These are phyloP conservation scores for Sebastes kiyomatsui DNA, from an alignment of 2,797 vertebrate genomes.

Conservation along the genomic window DNA sequence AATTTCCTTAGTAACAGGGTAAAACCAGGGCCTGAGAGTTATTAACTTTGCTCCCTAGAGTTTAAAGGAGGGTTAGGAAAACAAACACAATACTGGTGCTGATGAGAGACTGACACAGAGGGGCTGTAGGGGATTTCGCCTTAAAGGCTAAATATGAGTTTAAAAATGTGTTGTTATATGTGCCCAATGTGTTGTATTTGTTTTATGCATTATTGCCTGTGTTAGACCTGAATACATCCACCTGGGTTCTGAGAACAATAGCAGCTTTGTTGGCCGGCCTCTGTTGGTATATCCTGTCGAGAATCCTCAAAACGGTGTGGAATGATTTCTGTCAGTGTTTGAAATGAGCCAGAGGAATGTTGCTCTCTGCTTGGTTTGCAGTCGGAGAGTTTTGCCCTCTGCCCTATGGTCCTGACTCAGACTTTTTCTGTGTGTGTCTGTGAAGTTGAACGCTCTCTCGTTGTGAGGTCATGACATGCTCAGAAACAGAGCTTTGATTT, in stretches of 20 bases:
- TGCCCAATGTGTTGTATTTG: no score
- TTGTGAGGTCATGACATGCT: not conserved
- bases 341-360: conserved; percentile 74
- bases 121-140: not conserved
- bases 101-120: conserved; percentile 1
- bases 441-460: conserved; percentile 16
- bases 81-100: conserved; percentile 25
- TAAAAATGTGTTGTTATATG: not conserved
- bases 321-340: conserved; percentile 74
- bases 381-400: conserved; percentile 61
- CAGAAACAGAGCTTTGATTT: not conserved
- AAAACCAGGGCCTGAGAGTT: conserved; percentile 20
- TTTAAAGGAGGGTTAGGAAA: conserved; percentile 59
- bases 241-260: conserved; percentile 45
- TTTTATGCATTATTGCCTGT: not conserved
- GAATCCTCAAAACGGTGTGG: conserved; percentile 78
- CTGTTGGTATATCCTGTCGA: conserved; percentile 59
- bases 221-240: not conserved
- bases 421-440: conserved; percentile 48
- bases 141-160: not conserved
- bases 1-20: conserved; percentile 44
- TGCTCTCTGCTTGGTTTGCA: conserved; percentile 41
- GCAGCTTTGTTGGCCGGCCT: conserved; percentile 48
- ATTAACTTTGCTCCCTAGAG: conserved; percentile 58
- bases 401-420: conserved; percentile 34